Evolutionary conservation across 2,888 invertebrate genomes (phyloP), one percentile per base, ranked within the genome.

Genomic region (Andrena flavipes): DNA sequence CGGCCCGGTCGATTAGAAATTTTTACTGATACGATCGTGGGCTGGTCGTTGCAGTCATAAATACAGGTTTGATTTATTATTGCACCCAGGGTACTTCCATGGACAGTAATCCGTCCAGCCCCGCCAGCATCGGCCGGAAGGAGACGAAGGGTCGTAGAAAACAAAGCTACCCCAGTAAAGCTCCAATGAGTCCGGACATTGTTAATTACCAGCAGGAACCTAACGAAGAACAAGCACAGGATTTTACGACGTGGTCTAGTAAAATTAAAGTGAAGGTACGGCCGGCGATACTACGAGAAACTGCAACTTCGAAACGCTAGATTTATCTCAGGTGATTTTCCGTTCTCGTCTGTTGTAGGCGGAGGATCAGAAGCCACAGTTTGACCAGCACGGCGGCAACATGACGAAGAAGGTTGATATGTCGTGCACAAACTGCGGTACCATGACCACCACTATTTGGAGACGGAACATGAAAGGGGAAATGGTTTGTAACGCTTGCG

Each of bases 401-500:
- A 84, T 88, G 75, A 81, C 91, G 56, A 94, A 94, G 85, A 94
- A 92, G 93, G 96, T 97, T 30, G 99, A 99, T 92, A 96, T 99
- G 91, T 96, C 97, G 16, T 99, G 99, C 94, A 98, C 98, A 89
- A 99, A 99, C 95, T 99, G 99, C 94, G 97, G 98, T 87, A 99
- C 99, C n/a, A 97, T 97, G 93, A 98, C 98, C 54, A 99, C 99
- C 78, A 99, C 99, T 0, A 97, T 99, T 85, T 99, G 99, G 99
- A 95, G 99, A 91, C 96, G 99, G 89, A 99, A 99, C 95, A 96
- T 98, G 91, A 97, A 98, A 91, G 99, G 99, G 2, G 99, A 99
- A 95, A 99, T 99, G 96, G 99, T 99, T 80, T 99, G 99, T 95
- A 99, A 99, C 95, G 99, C 99, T 56, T 99, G 99, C 94, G 99